Base-by-base conservation (phyloP, 2,797 vertebrate species). In the Typhlichthys subterraneus region DNA sequence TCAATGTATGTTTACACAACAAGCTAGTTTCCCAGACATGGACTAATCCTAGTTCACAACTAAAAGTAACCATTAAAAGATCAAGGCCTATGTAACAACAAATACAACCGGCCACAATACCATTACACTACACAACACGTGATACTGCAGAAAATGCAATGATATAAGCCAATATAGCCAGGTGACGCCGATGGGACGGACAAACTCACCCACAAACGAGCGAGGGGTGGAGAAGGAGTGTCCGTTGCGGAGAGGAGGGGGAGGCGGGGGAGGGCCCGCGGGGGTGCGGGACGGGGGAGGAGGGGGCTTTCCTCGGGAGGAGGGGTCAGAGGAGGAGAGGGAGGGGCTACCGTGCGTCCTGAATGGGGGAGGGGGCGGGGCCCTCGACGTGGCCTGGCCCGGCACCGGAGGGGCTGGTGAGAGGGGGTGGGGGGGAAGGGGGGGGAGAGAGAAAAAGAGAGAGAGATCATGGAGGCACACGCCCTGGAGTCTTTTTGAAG, bases 231-330 rank as follows among this genome's bases (percentile, higher is more conserved):
- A 86, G 70, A 93, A 87, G 58, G 94, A 87, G 88, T 95, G 95
- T 69, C 96, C 96, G 0, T 98, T 97, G 42, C 95, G 93, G 69
- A 95, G 73, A 0, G 95, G 95, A 0, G 95, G 96, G 0, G 95
- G 96, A 0, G 93, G 94, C 0, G 95, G 95, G 0, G 94, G 96
- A 0, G 95, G 95, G 0, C 93, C 94, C 10, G 93, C 90, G 0
- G 94, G 93, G 0, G 94, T 95, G 0, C 93, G 94, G 65, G 95
- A 89, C 0, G 90, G 90, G 53, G 96, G 95, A 0, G 94, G 94
- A 0, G 95, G 95, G 0, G 94, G 94, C 5, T 94, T 96, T 0
- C 93, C 95, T 74, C 90, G 84, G 57, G 80, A 81, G 0, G 82
- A 87, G 47, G 91, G 87, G 29, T 94, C 93, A 45, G 87, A 85